Evolutionary conservation across 2,888 invertebrate species (phyloP).

Genomic region (Nasonia oneida): DNA sequence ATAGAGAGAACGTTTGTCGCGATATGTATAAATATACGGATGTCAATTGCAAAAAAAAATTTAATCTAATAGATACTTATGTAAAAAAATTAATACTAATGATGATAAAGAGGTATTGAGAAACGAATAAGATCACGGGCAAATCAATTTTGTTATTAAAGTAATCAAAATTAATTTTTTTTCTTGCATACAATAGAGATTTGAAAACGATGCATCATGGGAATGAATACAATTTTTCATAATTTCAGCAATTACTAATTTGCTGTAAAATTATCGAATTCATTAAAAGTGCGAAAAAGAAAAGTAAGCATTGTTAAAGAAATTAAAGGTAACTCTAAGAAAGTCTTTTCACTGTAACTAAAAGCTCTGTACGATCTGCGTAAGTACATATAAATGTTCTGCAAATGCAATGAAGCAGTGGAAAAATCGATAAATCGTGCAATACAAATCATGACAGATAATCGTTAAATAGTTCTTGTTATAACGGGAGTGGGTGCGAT

Average conservation of each 20-base stretch:
- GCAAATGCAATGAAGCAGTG: conserved; percentile 15
- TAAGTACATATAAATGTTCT: neutral
- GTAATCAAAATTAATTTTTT: neutral
- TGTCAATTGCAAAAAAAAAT: conserved; percentile 73
- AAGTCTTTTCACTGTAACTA: conserved; percentile 33
- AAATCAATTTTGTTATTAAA: neutral
- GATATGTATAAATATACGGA: conserved; percentile 71
- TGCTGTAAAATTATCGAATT: conserved; percentile 5
- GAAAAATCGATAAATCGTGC: conserved; percentile 45
- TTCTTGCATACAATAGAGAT: neutral
- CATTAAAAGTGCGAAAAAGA: conserved; percentile 2
- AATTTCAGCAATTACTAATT: neutral
- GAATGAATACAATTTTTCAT: neutral
- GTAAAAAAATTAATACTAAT: conserved; percentile 62
- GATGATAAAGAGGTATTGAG: conserved; percentile 57
- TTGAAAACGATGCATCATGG: neutral
- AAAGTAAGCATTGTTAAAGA: conserved; percentile 12
- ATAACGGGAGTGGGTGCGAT: neutral
- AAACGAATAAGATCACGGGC: neutral
- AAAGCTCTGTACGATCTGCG: neutral
- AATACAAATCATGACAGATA: conserved; percentile 54
- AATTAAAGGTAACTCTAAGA: conserved; percentile 38
- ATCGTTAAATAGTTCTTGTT: conserved; percentile 44
- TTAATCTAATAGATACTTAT: conserved; percentile 62
- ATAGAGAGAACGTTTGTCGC: conserved; percentile 58